Base-by-base conservation (phyloP, 2,113 vertebrate species). In the Neolamprologus brichardi region DNA sequence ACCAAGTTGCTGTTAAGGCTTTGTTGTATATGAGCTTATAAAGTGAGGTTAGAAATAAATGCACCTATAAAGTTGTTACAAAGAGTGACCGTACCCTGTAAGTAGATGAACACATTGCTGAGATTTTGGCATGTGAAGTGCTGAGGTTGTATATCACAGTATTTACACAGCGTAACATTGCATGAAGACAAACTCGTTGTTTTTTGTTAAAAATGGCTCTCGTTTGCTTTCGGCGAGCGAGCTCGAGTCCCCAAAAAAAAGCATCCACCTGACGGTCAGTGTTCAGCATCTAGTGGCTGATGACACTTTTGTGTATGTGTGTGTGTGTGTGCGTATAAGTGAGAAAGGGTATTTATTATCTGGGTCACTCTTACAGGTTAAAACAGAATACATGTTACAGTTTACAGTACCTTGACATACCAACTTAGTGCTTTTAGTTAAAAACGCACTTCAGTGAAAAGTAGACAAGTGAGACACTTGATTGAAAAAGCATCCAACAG, bases 91-190 rank as follows among this genome's bases (percentile, higher is more conserved):
- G 5, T 58, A 60, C 79, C 32, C 32, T 20, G 41, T 20, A 62
- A 60, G 89, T 91, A 83, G 32, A 82, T 51, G 12, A 34, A 79
- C 49, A 91, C 49, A 79, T 44, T 84, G n/a, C 83, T 85, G 72
- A 88, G 67, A 86, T 82, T 91, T 92, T 92, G 92, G 90, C 90
- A 86, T 94, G 85, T 92, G 90, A 88, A 85, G 79, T 88, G 88
- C 78, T 90, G 90, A 89, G 86, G 86, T 90, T 34, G 8, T 64
- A 79, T 79, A 54, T 78, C 67, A 79, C 82, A 79, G 79, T 89
- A 70, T 85, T 44, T 86, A 90, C 79, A 91, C 54, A 53, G 84
- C 44, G 84, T 28, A 58, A 64, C 70, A 34, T 30, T 6, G 81
- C 41, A 39, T 58, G 15, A 79, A n/a, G 15, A 67, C n/a, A 75